Percentiles rank a stretch among this genome's conserved stretches.
Evolutionary conservation across 2,888 invertebrate species (phyloP).

Genomic region (Rhagonycha fulva): DNA sequence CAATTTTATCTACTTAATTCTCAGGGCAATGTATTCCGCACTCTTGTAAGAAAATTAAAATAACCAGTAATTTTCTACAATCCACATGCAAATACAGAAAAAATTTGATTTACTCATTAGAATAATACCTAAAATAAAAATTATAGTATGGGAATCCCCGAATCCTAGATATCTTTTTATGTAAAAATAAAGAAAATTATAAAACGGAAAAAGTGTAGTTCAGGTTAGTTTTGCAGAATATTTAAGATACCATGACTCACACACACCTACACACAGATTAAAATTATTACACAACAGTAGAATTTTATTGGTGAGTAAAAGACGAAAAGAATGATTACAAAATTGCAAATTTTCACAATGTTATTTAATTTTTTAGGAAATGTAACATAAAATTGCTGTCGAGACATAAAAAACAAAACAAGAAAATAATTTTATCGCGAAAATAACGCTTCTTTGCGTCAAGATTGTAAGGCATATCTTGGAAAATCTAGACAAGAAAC

Average conservation of each 20-base stretch:
- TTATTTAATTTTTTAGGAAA: neutral
- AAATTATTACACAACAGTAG: neutral
- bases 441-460: neutral
- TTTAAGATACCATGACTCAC: too few relatives aligned
- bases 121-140: too few relatives aligned
- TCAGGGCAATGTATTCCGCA: neutral
- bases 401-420: neutral
- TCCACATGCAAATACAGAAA: too few relatives aligned
- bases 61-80: too few relatives aligned
- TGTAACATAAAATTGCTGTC: neutral
- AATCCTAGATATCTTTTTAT: too few relatives aligned
- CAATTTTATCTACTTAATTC: neutral
- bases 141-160: too few relatives aligned
- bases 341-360: neutral
- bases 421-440: neutral
- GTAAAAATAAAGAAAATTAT: too few relatives aligned
- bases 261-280: too few relatives aligned
- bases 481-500: neutral
- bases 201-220: too few relatives aligned
- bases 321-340: neutral
- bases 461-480: neutral
- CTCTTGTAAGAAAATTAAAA: too few relatives aligned
- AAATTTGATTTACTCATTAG: too few relatives aligned
- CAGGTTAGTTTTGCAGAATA: too few relatives aligned
- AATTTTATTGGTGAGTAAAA: neutral